A percentile compares a stretch with the other conserved stretches of the same genome.
Evolutionary conservation across 2,797 vertebrate species (phyloP).

Genomic region (Schizothorax lantsangensis): DNA sequence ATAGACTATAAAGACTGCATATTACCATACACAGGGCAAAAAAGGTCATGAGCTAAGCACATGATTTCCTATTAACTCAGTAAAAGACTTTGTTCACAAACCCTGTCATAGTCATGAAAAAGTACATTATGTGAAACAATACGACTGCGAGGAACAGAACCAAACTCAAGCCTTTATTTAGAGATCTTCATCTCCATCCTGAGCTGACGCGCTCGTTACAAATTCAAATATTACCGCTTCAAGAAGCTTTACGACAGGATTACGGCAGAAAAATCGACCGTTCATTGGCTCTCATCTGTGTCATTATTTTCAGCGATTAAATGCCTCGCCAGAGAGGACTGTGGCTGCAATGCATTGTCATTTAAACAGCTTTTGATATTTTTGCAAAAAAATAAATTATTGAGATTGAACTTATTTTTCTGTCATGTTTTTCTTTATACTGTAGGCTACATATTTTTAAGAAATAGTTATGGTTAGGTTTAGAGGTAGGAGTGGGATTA

Average conservation of each 20-base stretch:
- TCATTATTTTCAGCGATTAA: background rate
- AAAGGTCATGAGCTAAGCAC: constrained; percentile 77
- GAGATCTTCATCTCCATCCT: no score
- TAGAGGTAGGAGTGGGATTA: background rate
- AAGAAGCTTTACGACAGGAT: background rate
- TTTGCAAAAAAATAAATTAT: no score
- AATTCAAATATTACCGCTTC: background rate
- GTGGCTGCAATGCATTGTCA: no score
- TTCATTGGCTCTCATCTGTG: background rate
- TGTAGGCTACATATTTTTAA: background rate
- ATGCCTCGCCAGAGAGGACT: no score
- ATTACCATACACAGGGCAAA: constrained; percentile 74
- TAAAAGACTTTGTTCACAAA: constrained; percentile 75
- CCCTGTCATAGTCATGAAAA: constrained; percentile 70
- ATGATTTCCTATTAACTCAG: constrained; percentile 77
- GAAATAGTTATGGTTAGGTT: background rate
- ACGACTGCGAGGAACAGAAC: no score
- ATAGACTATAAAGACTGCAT: constrained; percentile 53
- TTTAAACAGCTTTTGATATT: no score
- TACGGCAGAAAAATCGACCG: background rate
- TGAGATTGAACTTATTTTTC: background rate
- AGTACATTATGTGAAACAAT: constrained; percentile 33
- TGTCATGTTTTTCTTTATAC: background rate
- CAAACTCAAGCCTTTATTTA: no score
- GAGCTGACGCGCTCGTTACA: background rate